phyloP scores from a whole-genome alignment of 2,888 invertebrate species.

The Cheilosia urbana region DNA sequence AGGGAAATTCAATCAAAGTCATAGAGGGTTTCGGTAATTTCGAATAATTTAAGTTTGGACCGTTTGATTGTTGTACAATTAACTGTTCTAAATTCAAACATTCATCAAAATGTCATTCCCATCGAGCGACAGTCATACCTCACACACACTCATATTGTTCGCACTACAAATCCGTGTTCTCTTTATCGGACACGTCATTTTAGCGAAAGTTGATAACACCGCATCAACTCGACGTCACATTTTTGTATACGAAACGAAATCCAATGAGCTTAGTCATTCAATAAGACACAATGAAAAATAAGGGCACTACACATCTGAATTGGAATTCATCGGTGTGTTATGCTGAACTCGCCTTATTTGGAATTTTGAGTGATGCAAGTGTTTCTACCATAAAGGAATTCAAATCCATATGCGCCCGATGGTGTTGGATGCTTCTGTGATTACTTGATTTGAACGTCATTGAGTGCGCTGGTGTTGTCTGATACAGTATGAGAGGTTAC shows the following conservation, averaged over 20 bases:
- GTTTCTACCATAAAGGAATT: conserved; percentile 40
- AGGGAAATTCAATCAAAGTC: background rate
- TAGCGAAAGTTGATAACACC: conserved; percentile 68
- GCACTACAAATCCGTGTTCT: conserved; percentile 8
- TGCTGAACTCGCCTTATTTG: conserved; percentile 59
- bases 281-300: conserved; percentile 36
- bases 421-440: conserved; percentile 43
- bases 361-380: conserved; percentile 58
- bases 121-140: too few species aligned
- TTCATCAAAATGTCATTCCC: too few species aligned
- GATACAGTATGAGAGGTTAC: conserved; percentile 39
- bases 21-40: background rate
- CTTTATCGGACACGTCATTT: conserved; percentile 63
- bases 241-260: conserved; percentile 53
- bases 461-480: conserved; percentile 1
- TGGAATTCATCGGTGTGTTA: conserved; percentile 31
- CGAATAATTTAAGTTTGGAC: too few species aligned
- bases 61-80: too few species aligned
- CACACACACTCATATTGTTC: background rate
- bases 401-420: background rate
- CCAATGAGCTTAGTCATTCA: conserved; percentile 63
- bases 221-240: conserved; percentile 44
- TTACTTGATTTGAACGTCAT: conserved; percentile 31
- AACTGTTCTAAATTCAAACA: too few species aligned
- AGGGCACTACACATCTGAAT: conserved; percentile 52